Evolutionary conservation across 2,113 vertebrate genomes (phyloP).

Genomic region (Chloropsis cyanopogon): DNA sequence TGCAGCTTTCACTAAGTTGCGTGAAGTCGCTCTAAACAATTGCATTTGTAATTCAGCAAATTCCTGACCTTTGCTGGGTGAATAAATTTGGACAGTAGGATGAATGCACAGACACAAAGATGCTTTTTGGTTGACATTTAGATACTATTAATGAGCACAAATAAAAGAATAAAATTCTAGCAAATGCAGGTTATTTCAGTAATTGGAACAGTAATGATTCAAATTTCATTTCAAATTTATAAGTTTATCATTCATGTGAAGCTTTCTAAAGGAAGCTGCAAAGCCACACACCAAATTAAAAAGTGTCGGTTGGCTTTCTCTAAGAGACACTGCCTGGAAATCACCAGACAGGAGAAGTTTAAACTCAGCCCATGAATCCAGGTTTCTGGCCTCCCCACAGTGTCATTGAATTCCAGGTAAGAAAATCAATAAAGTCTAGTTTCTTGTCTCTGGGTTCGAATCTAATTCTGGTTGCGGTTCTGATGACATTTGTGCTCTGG

Average conservation of each 20-base stretch:
- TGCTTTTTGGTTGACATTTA: slow-evolving; percentile 43
- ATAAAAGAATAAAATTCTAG: not conserved
- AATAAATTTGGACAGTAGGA: slow-evolving; percentile 27
- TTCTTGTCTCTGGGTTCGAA: slow-evolving; percentile 2
- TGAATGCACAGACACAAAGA: not conserved
- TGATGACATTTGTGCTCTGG: not conserved
- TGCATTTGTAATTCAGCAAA: slow-evolving; percentile 20
- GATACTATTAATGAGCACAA: not conserved
- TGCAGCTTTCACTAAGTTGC: slow-evolving; percentile 1
- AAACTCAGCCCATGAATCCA: not conserved
- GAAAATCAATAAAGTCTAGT: slow-evolving; percentile 16
- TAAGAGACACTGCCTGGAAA: not conserved
- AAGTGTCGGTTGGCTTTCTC: not conserved
- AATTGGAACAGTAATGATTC: not conserved
- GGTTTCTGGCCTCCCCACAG: not conserved
- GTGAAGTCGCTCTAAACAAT: not conserved
- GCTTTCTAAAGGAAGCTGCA: not conserved
- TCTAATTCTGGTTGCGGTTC: not conserved
- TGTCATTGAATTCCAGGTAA: slow-evolving; percentile 3
- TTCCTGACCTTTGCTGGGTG: slow-evolving; percentile 19
- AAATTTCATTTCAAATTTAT: slow-evolving; percentile 1
- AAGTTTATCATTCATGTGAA: not conserved
- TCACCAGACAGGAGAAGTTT: not conserved
- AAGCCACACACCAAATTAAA: not conserved
- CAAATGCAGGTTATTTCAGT: not conserved